phyloP scores from a whole-genome alignment of 1,140 invertebrate species.

The Drosophila kepulauana region DNA sequence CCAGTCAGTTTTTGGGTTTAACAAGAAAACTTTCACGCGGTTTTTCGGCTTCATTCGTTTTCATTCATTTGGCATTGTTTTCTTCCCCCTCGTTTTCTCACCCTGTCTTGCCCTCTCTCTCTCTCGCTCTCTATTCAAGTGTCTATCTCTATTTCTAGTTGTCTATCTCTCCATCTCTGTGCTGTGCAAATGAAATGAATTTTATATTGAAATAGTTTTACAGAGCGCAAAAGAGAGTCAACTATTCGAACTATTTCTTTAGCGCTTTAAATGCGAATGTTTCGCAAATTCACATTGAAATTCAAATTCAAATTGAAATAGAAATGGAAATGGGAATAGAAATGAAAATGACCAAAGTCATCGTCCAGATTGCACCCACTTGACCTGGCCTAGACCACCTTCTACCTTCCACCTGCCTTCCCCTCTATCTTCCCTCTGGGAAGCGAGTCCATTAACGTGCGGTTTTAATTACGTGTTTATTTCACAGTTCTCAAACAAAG shows the following conservation, averaged over 20 bases:
- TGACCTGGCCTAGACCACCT: neutral
- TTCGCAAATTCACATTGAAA: slow-evolving; percentile 32
- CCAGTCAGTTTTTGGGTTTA: slow-evolving; percentile 49
- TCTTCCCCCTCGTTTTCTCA: slow-evolving; percentile 10
- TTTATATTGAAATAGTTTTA: slow-evolving; percentile 81
- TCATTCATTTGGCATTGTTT: slow-evolving; percentile 63
- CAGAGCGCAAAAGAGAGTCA: slow-evolving; percentile 20
- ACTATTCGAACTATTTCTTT: slow-evolving; percentile 54
- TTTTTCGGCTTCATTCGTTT: slow-evolving; percentile 68
- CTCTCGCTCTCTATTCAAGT: neutral
- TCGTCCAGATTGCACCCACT: slow-evolving; percentile 4
- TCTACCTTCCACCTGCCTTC: neutral
- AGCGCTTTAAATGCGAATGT: slow-evolving; percentile 38
- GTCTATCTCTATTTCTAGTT: neutral
- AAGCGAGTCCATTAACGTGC: slow-evolving; percentile 69
- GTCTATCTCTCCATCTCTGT: slow-evolving; percentile 32
- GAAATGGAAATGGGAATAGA: too few species aligned
- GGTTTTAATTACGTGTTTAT: slow-evolving; percentile 80
- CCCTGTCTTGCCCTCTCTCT: neutral
- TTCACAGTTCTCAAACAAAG: slow-evolving; percentile 62
- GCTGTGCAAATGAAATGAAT: slow-evolving; percentile 72
- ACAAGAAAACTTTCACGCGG: slow-evolving; percentile 70
- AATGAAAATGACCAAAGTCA: slow-evolving; percentile 26
- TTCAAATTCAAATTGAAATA: slow-evolving; percentile 31
- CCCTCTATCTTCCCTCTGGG: neutral